Percentiles rank a stretch among this genome's conserved stretches.
These are phyloP conservation scores for Homalodisca vitripennis DNA, from an alignment of 1,140 invertebrate genomes.

Conservation along the genomic window DNA sequence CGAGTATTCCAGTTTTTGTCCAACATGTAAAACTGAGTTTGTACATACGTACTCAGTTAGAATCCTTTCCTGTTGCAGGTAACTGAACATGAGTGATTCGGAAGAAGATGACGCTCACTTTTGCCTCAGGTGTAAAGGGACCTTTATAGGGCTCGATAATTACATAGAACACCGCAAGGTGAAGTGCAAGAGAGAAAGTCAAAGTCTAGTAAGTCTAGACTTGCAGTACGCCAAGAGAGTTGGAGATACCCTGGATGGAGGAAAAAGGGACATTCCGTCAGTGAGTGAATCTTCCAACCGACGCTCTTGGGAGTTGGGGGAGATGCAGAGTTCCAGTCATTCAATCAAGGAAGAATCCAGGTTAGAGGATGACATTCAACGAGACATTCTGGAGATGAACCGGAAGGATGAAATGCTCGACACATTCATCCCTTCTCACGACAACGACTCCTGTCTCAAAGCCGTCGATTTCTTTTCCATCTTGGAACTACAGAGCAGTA, in stretches of 20 bases:
- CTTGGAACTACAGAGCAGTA: conserved; percentile 76
- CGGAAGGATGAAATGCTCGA: conserved; percentile 14
- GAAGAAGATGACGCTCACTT: conserved; percentile 78
- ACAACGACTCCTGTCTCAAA: conserved; percentile 56
- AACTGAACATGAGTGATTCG: conserved; percentile 50
- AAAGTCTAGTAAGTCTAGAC: neutral
- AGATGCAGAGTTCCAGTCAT: neutral
- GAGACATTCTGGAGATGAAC: neutral
- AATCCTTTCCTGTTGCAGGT: conserved; percentile 11
- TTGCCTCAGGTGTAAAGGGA: conserved; percentile 80
- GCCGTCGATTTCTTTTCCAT: conserved; percentile 85
- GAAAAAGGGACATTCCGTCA: neutral
- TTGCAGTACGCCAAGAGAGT: neutral
- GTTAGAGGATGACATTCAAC: conserved; percentile 5
- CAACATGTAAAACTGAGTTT: too few relatives aligned
- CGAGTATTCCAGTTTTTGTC: too few relatives aligned
- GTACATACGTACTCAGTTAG: neutral
- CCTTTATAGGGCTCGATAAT: conserved; percentile 74
- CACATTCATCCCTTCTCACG: conserved; percentile 33
- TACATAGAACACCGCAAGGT: conserved; percentile 79
- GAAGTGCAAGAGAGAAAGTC: conserved; percentile 48
- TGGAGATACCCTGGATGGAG: neutral
- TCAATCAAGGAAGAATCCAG: neutral
- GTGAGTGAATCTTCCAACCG: neutral
- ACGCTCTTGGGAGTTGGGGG: neutral